Base-by-base conservation (phyloP, 2,797 vertebrate species). In the Distichodus sexfasciatus region DNA sequence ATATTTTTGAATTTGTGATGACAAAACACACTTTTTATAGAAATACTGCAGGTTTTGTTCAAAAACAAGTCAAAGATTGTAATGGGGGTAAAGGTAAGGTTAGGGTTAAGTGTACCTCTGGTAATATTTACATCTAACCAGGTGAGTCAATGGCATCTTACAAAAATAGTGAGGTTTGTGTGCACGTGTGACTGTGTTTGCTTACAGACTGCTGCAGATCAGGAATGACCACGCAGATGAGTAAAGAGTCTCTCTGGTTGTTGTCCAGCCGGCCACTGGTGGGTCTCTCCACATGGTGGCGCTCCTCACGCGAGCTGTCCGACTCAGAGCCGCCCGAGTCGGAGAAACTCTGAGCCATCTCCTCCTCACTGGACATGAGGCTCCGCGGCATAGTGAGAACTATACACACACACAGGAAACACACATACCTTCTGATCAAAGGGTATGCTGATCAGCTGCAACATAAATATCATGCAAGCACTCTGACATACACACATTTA, bases 171-270 rank as follows among this genome's bases (percentile, higher is more conserved):
- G 24, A 15, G 12, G 10, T 60, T 31, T 35, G 41, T 57, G 33
- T 43, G 35, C 40, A 11, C 61, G 55, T 38, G 33, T 69, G 15
- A 46, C 28, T 55, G 19, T 51, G 36, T 54, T 35, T 47, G 59
- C 92, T 88, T 85, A 95, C 94, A 59, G 94, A 94, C 83, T 95
- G 94, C 83, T 95, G 94, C 41, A 95, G 87, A 71, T 95, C 94
- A 11, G 90, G 92, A 50, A 95, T 95, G 72, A 93, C 72, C 43
- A 95, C 85, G 7, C 93, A 89, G 75, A 95, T 89, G 64, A 93
- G 92, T 72, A 93, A 76, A 0, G 89, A 87, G 76, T 91, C 87
- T 66, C 78, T 86, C 80, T 89, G 89, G 46, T 59, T 76, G 62
- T 66, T 57, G 35, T 59, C 61, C 12, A 59, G 63, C 23, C 60